phyloP scores from a whole-genome alignment of 1,140 invertebrate species.

The Pogonomyrmex californicus region DNA sequence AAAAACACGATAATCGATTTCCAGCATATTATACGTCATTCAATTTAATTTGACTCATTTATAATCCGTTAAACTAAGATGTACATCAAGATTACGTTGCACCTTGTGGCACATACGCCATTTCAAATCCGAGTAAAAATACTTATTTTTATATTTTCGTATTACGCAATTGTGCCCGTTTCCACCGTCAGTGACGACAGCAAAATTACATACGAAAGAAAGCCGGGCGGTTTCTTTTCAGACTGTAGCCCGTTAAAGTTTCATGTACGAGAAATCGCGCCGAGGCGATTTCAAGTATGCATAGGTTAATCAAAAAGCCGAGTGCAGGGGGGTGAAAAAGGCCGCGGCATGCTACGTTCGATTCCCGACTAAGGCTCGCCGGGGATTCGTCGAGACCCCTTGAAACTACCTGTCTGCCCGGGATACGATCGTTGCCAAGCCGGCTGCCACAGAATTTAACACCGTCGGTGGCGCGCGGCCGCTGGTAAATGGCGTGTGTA shows the following conservation, averaged over 20 bases:
- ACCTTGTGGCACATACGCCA: not conserved
- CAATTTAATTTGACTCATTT: not conserved
- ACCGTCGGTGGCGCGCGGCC: constrained; percentile 32
- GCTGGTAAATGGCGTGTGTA: constrained; percentile 58
- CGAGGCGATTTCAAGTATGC: constrained; percentile 77
- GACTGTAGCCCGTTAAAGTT: constrained; percentile 67
- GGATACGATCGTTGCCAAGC: constrained; percentile 15
- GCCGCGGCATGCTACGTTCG: constrained; percentile 35
- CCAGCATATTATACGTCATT: not conserved
- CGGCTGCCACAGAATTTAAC: constrained; percentile 33
- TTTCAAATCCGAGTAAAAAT: not conserved
- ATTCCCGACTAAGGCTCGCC: constrained; percentile 57
- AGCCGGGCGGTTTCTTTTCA: constrained; percentile 57
- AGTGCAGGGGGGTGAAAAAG: not conserved
- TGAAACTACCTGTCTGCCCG: constrained; percentile 28
- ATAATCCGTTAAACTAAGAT: not conserved
- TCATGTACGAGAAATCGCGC: constrained; percentile 65
- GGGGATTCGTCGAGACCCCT: constrained; percentile 54
- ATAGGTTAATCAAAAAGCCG: constrained; percentile 78
- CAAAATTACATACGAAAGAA: constrained; percentile 34
- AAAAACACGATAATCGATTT: not conserved
- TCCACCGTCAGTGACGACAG: not conserved
- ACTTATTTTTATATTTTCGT: constrained; percentile 47
- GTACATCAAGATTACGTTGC: not conserved
- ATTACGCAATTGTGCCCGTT: constrained; percentile 14